Percentiles rank a stretch among this genome's conserved stretches.
phyloP scores from a whole-genome alignment of 2,797 vertebrate genomes.

The Hafferia zeledoni region DNA sequence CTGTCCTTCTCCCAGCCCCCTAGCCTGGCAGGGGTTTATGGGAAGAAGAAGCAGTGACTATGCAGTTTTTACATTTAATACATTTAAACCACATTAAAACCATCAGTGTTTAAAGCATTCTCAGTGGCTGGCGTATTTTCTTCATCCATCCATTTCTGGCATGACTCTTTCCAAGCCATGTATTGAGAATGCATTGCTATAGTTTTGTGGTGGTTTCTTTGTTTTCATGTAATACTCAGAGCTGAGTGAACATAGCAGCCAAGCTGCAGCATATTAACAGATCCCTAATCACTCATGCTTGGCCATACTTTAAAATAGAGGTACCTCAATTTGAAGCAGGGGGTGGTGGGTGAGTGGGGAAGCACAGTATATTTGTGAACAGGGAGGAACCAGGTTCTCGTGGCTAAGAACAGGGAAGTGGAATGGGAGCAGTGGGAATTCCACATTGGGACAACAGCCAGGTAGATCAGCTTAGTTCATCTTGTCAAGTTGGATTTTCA shows the following conservation, averaged over 20 bases:
- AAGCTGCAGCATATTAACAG: neutral
- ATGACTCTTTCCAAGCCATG: too few species aligned
- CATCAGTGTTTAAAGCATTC: too few species aligned
- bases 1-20: too few species aligned
- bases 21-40: too few species aligned
- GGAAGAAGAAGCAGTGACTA: too few species aligned
- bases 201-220: neutral
- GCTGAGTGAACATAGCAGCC: neutral
- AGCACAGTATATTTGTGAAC: neutral
- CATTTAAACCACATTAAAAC: too few species aligned
- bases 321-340: fast-evolving
- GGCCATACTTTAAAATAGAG: neutral
- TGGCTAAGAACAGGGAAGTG: neutral
- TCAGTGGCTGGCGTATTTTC: too few species aligned
- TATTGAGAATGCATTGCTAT: too few species aligned
- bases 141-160: too few species aligned
- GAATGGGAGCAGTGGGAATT: neutral
- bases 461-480: neutral
- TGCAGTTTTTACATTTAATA: too few species aligned
- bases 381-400: neutral
- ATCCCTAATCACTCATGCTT: neutral
- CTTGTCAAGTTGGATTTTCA: neutral
- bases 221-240: neutral
- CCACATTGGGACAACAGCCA: neutral
- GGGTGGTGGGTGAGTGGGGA: too few species aligned